Base-by-base conservation (phyloP, 92 coral and sea anemone genomes). In the Phenganax stokvisi region DNA sequence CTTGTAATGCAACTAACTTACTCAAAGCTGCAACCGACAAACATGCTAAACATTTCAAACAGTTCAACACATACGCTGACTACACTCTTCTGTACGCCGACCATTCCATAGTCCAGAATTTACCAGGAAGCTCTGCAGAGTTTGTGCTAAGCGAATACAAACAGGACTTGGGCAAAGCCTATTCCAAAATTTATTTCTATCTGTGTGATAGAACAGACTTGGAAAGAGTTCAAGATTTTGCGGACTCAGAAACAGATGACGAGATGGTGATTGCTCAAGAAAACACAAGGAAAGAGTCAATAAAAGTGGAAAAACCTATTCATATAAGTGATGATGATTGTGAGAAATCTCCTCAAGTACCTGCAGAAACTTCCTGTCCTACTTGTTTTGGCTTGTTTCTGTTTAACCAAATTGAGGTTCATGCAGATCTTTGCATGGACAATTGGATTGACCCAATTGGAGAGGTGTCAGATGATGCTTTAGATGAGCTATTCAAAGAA, bases 371-470 rank as follows among this genome's bases (percentile, higher is more conserved):
- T 8, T 47, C 77, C n/a, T 85, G 89, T 69, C 90, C 86, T 63
- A 84, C 85, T 28, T 87, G 89, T 30, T 87, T 67, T 61, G 17
- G n/a, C 68, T 76, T 75, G 72, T 88, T 85, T 74, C 74, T 89
- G 47, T 80, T 85, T 58, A 73, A 74, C 37, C 73, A 88, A 85
- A 88, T 88, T 83, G 87, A 86, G 60, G 66, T 53, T 30, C 91
- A 88, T 86, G 89, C 91, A 54, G 83, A 86, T 51, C 79, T 57
- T 17, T 88, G 84, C 65, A 84, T 76, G 51, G 91, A 85, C 65
- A 44, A 67, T 25, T 83, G 77, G 73, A 27, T 86, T 64, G 91
- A 88, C 83, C 89, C 91, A 12, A 80, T 88, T 75, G 89, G 89
- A 55, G 89, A 85, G 28, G 78, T 72, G 28, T 60, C 60, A 51